Evolutionary conservation across 2,888 invertebrate genomes (phyloP).

Genomic region (Monoplex corrugatus): DNA sequence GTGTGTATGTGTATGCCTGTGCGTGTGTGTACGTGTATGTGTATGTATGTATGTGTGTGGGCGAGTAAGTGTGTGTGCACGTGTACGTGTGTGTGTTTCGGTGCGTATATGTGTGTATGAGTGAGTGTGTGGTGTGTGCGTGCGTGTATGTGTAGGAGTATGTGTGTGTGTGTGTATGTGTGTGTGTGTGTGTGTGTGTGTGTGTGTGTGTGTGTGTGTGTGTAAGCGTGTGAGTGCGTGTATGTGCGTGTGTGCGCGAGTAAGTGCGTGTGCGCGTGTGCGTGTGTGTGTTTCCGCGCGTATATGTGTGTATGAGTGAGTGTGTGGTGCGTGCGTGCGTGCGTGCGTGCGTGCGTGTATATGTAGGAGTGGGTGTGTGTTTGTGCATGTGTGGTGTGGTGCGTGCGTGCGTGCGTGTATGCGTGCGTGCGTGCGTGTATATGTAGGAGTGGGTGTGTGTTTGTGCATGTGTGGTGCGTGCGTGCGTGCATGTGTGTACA

Average conservation of each 20-base stretch:
- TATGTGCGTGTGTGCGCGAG: not conserved
- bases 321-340: no score
- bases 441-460: not conserved
- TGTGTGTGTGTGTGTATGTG: not conserved
- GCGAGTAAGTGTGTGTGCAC: not conserved
- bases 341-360: no score
- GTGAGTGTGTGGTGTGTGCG: conserved; percentile 15
- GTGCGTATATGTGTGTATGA: conserved; percentile 7
- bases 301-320: no score
- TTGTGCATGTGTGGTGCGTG: not conserved
- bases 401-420: not conserved
- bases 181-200: not conserved
- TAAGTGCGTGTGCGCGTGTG: not conserved
- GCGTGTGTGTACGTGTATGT: conserved; percentile 15
- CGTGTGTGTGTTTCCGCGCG: no score
- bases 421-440: not conserved
- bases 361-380: no score
- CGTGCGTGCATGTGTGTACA: no score
- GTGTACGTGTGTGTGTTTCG: not conserved
- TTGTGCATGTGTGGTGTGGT: no score
- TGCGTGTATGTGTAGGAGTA: not conserved
- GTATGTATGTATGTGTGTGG: no score
- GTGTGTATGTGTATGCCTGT: not conserved
- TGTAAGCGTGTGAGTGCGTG: conserved; percentile 16
- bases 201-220: conserved; percentile 20